Evolutionary conservation across 2,113 vertebrate species (phyloP), one percentile per base, ranked within the genome.

Genomic region (Gracilinanus agilis): DNA sequence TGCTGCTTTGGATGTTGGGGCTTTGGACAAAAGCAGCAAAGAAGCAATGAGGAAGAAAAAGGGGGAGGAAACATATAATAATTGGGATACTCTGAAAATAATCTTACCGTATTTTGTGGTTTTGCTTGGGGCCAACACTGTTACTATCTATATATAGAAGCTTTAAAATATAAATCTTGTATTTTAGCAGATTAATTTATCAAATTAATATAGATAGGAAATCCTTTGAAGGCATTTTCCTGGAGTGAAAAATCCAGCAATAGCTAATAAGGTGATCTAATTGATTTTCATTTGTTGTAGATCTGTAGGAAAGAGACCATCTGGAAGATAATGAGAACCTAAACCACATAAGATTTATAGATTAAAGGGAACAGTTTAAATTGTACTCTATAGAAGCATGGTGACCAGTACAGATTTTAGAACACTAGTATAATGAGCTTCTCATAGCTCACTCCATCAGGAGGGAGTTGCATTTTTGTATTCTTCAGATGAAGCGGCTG

Each of bases 141-240:
- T 40, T 67, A 67, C 61, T 25, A 40, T 40, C 67, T 83, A 23
- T 83, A 40, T 40, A 40, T 40, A 83, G n/a, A 2, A 83, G 67
- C 67, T 40, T 83, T 83, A 40, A 75, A 75, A 75, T 75, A 75
- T 75, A 75, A 83, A 83, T 83, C 67, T 40, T 40, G 34, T 75
- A n/a, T 83, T 83, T 83, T 83, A 83, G n/a, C 67, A 83, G 67
- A 83, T 83, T 83, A 83, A 83, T 83, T 83, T 83, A 83, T 83
- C 67, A 83, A 83, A 83, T 83, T 83, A 83, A 83, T 83, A 83
- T 83, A 83, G 67, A 16, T 83, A 40, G 67, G n/a, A 83, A 83
- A 83, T 83, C n/a, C 67, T 83, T 83, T 83, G 67, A 83, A 83
- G 67, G 19, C 67, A 9, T 83, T 83, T 90, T 53, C 89, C 44